phyloP scores from a whole-genome alignment of 2,113 vertebrate species.

The Garra rufa region DNA sequence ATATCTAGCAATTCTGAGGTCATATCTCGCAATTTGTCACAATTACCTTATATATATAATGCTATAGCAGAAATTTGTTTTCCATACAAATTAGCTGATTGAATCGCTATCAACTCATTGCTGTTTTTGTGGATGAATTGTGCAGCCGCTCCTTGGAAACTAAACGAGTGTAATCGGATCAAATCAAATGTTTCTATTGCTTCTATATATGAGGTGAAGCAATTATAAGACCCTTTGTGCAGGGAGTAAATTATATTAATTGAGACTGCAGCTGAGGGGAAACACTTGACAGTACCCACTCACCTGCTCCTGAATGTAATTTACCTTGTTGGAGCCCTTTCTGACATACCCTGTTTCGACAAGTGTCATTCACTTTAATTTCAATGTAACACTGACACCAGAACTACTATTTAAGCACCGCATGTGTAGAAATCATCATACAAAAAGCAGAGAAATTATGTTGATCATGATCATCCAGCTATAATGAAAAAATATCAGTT shows the following conservation, averaged over 20 bases:
- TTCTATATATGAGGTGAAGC: constrained; percentile 27
- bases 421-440: neutral
- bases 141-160: constrained; percentile 21
- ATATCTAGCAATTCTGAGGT: no score
- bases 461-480: neutral
- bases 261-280: constrained; percentile 25
- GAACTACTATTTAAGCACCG: constrained; percentile 3
- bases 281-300: constrained; percentile 36
- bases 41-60: neutral
- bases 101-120: neutral
- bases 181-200: constrained; percentile 33
- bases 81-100: neutral
- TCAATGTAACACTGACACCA: neutral
- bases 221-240: constrained; percentile 29
- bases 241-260: constrained; percentile 43
- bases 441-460: neutral
- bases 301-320: constrained; percentile 37
- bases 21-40: no score
- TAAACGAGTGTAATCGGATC: constrained; percentile 19
- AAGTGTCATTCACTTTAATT: constrained; percentile 33
- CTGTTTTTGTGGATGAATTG: neutral
- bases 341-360: constrained; percentile 31
- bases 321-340: constrained; percentile 35
- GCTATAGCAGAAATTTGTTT: no score
- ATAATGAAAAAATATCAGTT: neutral